These are phyloP conservation scores for Craseonycteris thonglongyai DNA, from an alignment of 2,113 vertebrate genomes.

Conservation along the genomic window DNA sequence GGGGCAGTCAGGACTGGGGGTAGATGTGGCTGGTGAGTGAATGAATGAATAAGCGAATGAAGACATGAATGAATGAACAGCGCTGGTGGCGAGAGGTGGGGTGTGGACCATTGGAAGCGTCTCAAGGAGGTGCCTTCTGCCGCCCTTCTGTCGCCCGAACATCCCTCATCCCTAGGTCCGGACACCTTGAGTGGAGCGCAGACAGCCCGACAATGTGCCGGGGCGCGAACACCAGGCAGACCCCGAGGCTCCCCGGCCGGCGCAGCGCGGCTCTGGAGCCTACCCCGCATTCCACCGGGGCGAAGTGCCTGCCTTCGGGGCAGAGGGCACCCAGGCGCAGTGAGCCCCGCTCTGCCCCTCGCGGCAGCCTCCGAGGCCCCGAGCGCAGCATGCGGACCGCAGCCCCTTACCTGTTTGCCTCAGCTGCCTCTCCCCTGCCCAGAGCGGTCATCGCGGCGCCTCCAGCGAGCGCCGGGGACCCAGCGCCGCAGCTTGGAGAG, in stretches of 20 bases:
- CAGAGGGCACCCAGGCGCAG: neutral
- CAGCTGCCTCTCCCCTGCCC: neutral
- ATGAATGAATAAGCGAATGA: neutral
- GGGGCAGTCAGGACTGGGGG: neutral
- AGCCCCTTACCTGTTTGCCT: constrained; percentile 44
- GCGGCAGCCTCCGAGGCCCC: neutral
- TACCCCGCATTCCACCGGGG: neutral
- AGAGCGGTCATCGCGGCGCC: constrained; percentile 47
- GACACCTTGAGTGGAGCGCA: neutral
- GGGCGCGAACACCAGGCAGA: neutral
- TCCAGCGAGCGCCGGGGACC: neutral
- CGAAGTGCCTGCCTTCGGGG: neutral
- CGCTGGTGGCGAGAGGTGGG: neutral
- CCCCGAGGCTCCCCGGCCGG: neutral
- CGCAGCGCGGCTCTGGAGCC: neutral
- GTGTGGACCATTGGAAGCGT: neutral
- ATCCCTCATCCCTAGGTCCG: neutral
- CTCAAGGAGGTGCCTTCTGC: neutral
- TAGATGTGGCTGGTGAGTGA: neutral
- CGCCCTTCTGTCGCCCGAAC: neutral
- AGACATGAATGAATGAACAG: neutral
- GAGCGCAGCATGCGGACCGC: neutral
- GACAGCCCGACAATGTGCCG: neutral
- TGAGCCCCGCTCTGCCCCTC: neutral
- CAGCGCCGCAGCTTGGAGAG: fast-evolving